phyloP scores from a whole-genome alignment of 2,113 vertebrate genomes.

The Alectura lathami region DNA sequence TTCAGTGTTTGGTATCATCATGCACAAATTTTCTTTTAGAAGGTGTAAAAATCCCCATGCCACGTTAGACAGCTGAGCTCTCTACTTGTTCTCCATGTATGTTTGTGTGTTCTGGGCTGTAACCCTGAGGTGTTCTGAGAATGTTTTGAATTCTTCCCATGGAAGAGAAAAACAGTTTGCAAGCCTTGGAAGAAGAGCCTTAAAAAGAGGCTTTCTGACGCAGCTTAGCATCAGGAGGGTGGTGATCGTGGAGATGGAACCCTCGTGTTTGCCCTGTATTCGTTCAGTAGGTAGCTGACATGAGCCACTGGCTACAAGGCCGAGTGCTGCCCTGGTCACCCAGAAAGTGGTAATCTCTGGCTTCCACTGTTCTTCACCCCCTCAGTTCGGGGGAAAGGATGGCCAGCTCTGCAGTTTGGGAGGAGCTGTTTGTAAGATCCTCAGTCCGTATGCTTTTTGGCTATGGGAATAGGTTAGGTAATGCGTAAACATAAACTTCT shows the following conservation, averaged over 20 bases:
- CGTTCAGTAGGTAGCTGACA: not conserved
- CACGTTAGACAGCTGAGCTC: not conserved
- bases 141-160: not conserved
- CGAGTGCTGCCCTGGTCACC: not conserved
- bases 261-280: not conserved
- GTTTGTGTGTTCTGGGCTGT: not conserved
- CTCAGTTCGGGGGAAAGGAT: not conserved
- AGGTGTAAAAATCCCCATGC: not conserved
- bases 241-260: not conserved
- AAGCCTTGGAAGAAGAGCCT: not conserved
- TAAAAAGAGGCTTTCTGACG: not conserved
- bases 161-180: not conserved
- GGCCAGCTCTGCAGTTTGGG: not conserved
- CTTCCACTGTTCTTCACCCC: not conserved
- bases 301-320: not conserved
- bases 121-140: not conserved
- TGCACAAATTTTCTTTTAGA: not conserved
- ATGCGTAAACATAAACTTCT: not conserved
- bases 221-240: not conserved
- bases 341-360: not conserved
- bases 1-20: not conserved
- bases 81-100: rapidly evolving
- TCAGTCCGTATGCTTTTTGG: not conserved
- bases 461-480: not conserved
- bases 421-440: not conserved